phyloP scores from a whole-genome alignment of 2,797 vertebrate species.

The Tympanoctomys barrerae region DNA sequence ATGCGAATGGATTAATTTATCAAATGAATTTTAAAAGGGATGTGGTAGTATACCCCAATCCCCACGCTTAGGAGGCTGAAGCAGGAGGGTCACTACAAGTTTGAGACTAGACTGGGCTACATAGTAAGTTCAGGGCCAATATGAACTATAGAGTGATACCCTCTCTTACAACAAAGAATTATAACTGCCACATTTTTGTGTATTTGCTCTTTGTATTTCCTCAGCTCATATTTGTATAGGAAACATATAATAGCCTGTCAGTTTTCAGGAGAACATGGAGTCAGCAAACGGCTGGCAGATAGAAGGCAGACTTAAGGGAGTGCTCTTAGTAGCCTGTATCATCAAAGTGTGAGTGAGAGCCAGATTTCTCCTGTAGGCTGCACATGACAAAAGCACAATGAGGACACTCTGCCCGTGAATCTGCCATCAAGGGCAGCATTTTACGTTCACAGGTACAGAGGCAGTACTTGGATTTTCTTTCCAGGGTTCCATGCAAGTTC shows the following conservation, averaged over 20 bases:
- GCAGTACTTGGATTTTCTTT: background rate
- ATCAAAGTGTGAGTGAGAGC: background rate
- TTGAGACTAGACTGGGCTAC: background rate
- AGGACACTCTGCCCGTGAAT: background rate
- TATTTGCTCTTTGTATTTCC: background rate
- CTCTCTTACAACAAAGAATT: background rate
- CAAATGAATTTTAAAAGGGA: slow-evolving; percentile 9
- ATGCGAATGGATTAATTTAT: slow-evolving; percentile 52
- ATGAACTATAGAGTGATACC: background rate
- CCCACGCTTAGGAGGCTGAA: background rate
- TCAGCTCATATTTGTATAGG: background rate
- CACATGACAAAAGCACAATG: background rate
- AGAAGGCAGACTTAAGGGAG: background rate
- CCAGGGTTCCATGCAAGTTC: background rate
- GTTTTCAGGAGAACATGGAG: background rate
- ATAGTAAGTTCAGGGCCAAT: background rate
- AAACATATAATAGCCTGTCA: slow-evolving; percentile 28
- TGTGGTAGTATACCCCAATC: background rate
- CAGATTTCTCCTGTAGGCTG: slow-evolving; percentile 3
- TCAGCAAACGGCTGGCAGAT: background rate
- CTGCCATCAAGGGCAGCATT: background rate
- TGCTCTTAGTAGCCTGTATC: slow-evolving; percentile 2
- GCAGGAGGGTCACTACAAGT: background rate
- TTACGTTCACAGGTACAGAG: background rate
- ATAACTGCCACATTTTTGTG: background rate